Evolutionary conservation across 2,888 invertebrate species (phyloP), one percentile per base, ranked within the genome.

Genomic region (Lordiphosa andalusiaca): DNA sequence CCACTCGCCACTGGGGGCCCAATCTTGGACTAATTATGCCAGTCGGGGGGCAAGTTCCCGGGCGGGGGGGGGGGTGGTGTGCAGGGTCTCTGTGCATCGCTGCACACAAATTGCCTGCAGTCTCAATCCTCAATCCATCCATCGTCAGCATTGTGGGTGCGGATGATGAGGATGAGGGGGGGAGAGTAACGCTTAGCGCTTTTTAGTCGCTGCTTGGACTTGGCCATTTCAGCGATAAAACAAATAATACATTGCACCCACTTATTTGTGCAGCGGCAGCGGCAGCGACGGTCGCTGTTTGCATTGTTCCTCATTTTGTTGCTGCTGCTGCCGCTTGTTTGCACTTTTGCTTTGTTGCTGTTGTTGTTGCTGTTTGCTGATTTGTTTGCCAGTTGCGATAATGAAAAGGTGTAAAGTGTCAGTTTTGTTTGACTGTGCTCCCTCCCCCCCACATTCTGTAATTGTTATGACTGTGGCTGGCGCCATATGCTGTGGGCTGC

Each of bases 191-290:
- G 83, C 75, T 84, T 84, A 80, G 73, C 84, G 84, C 82, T 72
- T 84, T 84, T 80, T 80, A 82, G 73, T 48, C 78, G 82, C 78
- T 77, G 62, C 78, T 81, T 82, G 65, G 68, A 39, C 56, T 65
- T 44, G 51, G 72, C 84, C 84, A 76, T 84, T 84, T 81, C 67
- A 83, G 76, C 84, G 61, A 70, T 76, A 77, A 83, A 80, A 74
- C 84, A 80, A 84, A 80, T 84, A 80, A 84, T 62, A 82, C 84
- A 77, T 73, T 77, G 84, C 83, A 82, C 78, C 80, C 64, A 80
- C 83, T 84, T 77, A 77, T 77, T 77, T 77, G 77, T 62, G 50
- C 63, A 70, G 60, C 61, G 53, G 30, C 30, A 6, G 19, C 19
- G 19, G 19, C 19, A 19, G 19, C 19, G 3, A 19, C 19, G 30